These are phyloP conservation scores for Ormia ochracea DNA, from an alignment of 2,888 invertebrate genomes.

Conservation along the genomic window DNA sequence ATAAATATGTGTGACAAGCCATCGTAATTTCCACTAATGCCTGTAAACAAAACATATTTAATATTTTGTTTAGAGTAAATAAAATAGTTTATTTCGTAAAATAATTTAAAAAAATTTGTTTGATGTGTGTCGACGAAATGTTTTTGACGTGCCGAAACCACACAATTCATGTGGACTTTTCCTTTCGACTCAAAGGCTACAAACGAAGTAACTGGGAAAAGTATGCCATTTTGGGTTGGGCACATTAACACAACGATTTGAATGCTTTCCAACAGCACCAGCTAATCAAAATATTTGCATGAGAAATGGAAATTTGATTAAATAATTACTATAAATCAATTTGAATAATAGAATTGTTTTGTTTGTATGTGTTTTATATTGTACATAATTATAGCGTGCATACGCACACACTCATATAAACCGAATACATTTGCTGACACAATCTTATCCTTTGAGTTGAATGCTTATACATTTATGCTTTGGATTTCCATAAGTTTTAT, in stretches of 20 bases:
- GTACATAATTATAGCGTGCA: too few species aligned
- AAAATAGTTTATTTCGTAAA: conserved; percentile 14
- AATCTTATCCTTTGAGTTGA: conserved; percentile 41
- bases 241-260: background rate
- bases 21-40: conserved; percentile 40
- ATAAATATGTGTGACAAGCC: conserved; percentile 52
- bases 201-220: conserved; percentile 7
- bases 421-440: background rate
- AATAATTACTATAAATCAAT: conserved; percentile 40
- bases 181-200: conserved; percentile 4
- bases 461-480: background rate
- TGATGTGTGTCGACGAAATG: conserved; percentile 33
- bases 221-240: conserved; percentile 53
- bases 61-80: conserved; percentile 4
- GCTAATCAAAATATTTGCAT: conserved; percentile 18
- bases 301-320: conserved; percentile 44
- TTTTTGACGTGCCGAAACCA: conserved; percentile 54
- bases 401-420: background rate
- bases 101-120: conserved; percentile 14
- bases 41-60: conserved; percentile 24
- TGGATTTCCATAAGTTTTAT: background rate
- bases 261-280: conserved; percentile 1
- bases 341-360: conserved; percentile 5
- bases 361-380: too few species aligned
- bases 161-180: conserved; percentile 54